Base-by-base conservation (phyloP, 2,113 vertebrate species). In the Nettapus auritus region DNA sequence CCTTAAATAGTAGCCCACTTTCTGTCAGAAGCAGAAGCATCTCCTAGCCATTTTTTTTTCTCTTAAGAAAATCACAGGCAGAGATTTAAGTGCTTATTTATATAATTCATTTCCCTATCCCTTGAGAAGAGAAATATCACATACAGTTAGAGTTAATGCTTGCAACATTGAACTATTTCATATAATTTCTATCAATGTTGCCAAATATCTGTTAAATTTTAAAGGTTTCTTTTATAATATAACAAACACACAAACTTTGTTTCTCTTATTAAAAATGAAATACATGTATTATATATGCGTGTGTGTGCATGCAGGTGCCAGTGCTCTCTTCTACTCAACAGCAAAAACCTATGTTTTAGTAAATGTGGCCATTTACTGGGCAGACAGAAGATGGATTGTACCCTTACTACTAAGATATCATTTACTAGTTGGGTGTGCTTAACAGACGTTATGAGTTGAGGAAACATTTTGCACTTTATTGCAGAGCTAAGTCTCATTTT, bases 241-340 rank as follows among this genome's bases (percentile, higher is more conserved):
- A 59, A 23, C 8, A 40, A 10, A 12, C 14, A 3, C n/a, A 20
- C 26, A 29, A 18, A 21, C 22, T 34, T 59, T 8, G 6, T 74
- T 69, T 87, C 8, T 79, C 20, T 10, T 74, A 13, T 40, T 56
- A 56, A 83, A 36, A 79, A 81, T 1, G 22, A 73, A 4, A 48
- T 48, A 48, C 46, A 48, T 48, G 7, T 33, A n/a, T 13, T 46
- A n/a, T 6, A 4, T 8, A 1, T 60, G 2, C 7, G 4, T 14
- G 17, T 14, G 17, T 26, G 33, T 33, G 29, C 33, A 2, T 33
- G 14, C 20, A 28, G 4, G 29, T 0, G 18, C 19, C 8, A 6
- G 0, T 52, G 10, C 4, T 2, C 9, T 86, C 20, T 77, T 83
- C 34, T 53, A 53, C 52, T 42, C 33, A 68, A n/a, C 18, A 68